These are phyloP conservation scores for Drosophila cognata DNA, from an alignment of 2,888 invertebrate species.

Conservation along the genomic window DNA sequence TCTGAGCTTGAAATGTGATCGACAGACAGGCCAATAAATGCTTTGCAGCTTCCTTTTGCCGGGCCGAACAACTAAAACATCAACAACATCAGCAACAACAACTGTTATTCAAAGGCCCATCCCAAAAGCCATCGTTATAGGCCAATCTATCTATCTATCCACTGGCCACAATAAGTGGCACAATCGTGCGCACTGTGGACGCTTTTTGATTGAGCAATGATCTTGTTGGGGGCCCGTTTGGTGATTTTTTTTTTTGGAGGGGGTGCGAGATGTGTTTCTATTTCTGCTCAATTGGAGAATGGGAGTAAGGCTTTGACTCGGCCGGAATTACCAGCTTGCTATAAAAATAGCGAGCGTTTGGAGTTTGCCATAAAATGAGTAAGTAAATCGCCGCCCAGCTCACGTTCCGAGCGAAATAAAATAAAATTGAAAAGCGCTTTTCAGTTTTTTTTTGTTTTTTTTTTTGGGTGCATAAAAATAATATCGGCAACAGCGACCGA, in stretches of 20 bases:
- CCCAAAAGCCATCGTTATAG: conserved; percentile 36
- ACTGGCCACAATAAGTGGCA: conserved; percentile 78
- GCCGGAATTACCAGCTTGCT: conserved; percentile 64
- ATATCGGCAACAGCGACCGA: conserved; percentile 38
- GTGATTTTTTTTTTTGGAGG: background rate
- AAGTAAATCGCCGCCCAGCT: conserved; percentile 75
- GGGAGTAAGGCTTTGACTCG: conserved; percentile 29
- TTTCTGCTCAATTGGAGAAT: conserved; percentile 57
- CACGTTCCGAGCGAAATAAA: conserved; percentile 74
- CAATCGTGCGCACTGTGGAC: conserved; percentile 76
- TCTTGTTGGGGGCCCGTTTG: conserved; percentile 34
- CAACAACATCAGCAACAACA: conserved; percentile 13
- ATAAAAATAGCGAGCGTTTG: conserved; percentile 55
- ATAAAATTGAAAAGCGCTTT: conserved; percentile 63
- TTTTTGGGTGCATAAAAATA: conserved; percentile 27
- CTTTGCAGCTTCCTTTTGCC: conserved; percentile 38
- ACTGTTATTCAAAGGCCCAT: conserved; percentile 31
- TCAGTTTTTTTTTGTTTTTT: background rate
- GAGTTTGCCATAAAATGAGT: conserved; percentile 71
- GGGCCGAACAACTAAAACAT: conserved; percentile 12
- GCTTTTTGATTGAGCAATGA: conserved; percentile 81
- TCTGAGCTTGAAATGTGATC: conserved; percentile 59
- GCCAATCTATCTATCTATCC: conserved; percentile 63
- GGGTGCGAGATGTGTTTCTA: conserved; percentile 19
- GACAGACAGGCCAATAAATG: conserved; percentile 37